Evolutionary conservation across 2,888 invertebrate genomes (phyloP).

Genomic region (Thecocarcelia acutangulata): DNA sequence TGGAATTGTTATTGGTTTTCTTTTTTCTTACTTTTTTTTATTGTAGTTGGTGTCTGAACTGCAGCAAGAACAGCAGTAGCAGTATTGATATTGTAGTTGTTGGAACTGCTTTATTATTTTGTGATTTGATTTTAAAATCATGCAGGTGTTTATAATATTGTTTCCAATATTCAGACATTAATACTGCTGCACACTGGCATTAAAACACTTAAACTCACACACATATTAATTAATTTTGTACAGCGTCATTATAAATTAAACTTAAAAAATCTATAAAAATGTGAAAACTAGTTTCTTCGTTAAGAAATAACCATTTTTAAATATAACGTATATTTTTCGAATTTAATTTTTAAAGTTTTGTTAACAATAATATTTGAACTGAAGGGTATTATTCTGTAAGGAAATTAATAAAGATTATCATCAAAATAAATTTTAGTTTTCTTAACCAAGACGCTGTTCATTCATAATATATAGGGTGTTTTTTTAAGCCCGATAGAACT

Average conservation of each 20-base stretch:
- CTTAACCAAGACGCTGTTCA: constrained; percentile 66
- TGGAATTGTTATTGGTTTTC: constrained; percentile 56
- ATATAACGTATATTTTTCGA: constrained; percentile 55
- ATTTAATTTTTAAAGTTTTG: constrained; percentile 17
- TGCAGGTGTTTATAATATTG: constrained; percentile 80
- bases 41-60: constrained; percentile 47
- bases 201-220: constrained; percentile 25
- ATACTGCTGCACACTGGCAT: constrained; percentile 25
- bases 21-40: too few species aligned
- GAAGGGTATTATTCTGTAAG: constrained; percentile 8
- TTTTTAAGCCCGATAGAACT: too few species aligned
- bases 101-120: constrained; percentile 49
- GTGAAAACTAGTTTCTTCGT: constrained; percentile 68
- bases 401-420: background rate
- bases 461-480: too few species aligned
- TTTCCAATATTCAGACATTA: constrained; percentile 70
- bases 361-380: background rate
- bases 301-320: constrained; percentile 70
- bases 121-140: constrained; percentile 73
- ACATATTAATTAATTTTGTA: constrained; percentile 62
- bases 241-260: constrained; percentile 64
- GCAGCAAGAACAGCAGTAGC: constrained; percentile 25
- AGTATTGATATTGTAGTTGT: constrained; percentile 32
- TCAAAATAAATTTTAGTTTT: constrained; percentile 69
- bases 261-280: constrained; percentile 40